These are phyloP conservation scores for Anthonomus grandis DNA, from an alignment of 1,140 invertebrate genomes.

Conservation along the genomic window DNA sequence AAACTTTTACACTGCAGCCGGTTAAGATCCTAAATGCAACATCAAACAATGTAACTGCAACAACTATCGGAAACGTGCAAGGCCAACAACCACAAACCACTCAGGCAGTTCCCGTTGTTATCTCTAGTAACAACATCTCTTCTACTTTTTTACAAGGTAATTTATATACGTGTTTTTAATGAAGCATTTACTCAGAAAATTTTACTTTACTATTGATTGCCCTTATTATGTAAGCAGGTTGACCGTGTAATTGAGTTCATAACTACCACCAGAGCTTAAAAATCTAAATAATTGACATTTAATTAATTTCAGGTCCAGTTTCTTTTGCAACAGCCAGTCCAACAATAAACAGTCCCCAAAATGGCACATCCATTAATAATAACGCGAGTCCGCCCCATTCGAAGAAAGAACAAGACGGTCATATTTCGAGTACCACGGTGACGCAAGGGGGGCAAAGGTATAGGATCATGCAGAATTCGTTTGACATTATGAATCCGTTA, in stretches of 20 bases:
- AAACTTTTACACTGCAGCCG: conserved; percentile 19
- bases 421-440: conserved; percentile 31
- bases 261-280: too few species aligned
- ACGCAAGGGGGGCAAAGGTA: conserved; percentile 21
- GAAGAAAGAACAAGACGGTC: conserved; percentile 31
- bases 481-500: conserved; percentile 46
- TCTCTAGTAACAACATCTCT: conserved; percentile 30
- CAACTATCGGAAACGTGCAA: conserved; percentile 11
- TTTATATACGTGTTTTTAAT: too few species aligned
- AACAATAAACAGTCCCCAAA: conserved; percentile 8
- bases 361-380: neutral
- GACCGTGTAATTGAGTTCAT: too few species aligned
- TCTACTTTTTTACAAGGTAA: conserved; percentile 24
- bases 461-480: conserved; percentile 43
- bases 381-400: neutral
- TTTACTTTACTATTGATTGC: too few species aligned
- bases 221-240: too few species aligned
- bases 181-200: too few species aligned
- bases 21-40: conserved; percentile 15
- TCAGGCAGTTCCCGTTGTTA: conserved; percentile 23
- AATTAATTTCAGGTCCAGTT: conserved; percentile 13
- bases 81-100: conserved; percentile 3
- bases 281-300: too few species aligned
- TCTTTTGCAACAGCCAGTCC: conserved; percentile 16
- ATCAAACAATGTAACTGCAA: too few species aligned